A percentile compares a stretch with the other conserved stretches of the same genome.
Evolutionary conservation across 2,113 vertebrate species (phyloP).

Genomic region (Eubucco bourcierii): DNA sequence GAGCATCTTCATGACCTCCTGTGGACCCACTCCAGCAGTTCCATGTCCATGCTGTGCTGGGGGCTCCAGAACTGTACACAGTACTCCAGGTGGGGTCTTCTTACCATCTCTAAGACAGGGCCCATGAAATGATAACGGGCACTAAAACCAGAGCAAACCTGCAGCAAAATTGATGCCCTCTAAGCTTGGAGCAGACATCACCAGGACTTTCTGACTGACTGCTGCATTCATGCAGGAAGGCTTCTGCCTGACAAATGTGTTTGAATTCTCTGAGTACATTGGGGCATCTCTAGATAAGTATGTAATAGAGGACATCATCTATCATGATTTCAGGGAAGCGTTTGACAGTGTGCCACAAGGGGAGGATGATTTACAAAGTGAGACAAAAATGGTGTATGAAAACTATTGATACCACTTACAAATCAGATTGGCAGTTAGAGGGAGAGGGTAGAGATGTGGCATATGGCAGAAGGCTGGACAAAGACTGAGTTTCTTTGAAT

Average conservation of each 20-base stretch:
- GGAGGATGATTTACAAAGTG: constrained; percentile 56
- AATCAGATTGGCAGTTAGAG: constrained; percentile 16
- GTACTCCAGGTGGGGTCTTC: neutral
- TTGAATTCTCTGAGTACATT: constrained; percentile 55
- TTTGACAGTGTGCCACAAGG: constrained; percentile 49
- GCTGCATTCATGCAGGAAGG: constrained; percentile 34
- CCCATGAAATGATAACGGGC: constrained; percentile 33
- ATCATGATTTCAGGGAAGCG: constrained; percentile 67
- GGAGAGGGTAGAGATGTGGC: neutral
- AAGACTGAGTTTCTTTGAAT: neutral
- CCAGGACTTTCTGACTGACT: constrained; percentile 63
- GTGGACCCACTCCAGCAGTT: too few relatives aligned
- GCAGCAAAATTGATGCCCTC: constrained; percentile 47
- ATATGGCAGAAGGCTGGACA: neutral
- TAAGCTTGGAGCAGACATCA: constrained; percentile 16
- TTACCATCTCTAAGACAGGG: neutral
- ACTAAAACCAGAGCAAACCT: constrained; percentile 15
- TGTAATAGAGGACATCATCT: constrained; percentile 59
- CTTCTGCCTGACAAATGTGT: constrained; percentile 71
- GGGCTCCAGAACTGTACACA: too few relatives aligned
- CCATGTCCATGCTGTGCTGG: too few relatives aligned
- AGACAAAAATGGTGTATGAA: constrained; percentile 7
- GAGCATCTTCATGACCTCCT: too few relatives aligned
- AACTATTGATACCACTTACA: constrained; percentile 42
- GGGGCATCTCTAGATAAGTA: constrained; percentile 24